A percentile compares a stretch with the other conserved stretches of the same genome.
These are phyloP conservation scores for Protomyctophum bolini DNA, from an alignment of 2,113 vertebrate genomes.

Conservation along the genomic window DNA sequence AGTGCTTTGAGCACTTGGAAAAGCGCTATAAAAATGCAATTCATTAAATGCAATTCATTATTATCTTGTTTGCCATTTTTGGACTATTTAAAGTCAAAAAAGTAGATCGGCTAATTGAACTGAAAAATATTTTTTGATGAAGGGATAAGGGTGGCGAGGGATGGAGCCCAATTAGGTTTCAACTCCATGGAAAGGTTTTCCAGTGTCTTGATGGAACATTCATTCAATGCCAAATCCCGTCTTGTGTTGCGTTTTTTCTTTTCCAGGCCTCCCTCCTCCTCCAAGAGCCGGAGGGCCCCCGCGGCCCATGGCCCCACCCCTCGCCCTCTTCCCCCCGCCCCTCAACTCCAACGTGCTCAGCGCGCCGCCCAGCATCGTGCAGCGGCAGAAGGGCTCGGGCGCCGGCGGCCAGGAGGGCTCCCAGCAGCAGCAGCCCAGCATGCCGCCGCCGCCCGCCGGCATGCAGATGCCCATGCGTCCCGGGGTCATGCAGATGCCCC, in stretches of 20 bases:
- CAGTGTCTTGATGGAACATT: not conserved
- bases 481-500: constrained; percentile 77
- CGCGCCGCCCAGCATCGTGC: constrained; percentile 92
- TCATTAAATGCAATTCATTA: no score
- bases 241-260: constrained; percentile 2
- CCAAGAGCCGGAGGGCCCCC: constrained; percentile 87
- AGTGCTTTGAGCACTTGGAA: no score
- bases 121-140: no score
- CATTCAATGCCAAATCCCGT: not conserved
- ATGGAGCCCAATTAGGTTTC: not conserved
- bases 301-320: constrained; percentile 85
- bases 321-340: constrained; percentile 89
- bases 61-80: no score
- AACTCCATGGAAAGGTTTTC: not conserved
- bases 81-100: no score
- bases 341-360: constrained; percentile 90
- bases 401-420: constrained; percentile 58
- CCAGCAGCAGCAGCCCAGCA: constrained; percentile 63
- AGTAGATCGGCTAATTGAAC: no score
- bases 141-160: no score
- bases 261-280: constrained; percentile 91
- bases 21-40: no score
- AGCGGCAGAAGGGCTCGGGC: constrained; percentile 89
- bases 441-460: constrained; percentile 61
- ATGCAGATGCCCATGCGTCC: constrained; percentile 69